These are phyloP conservation scores for Pachyrhynchus sulphureomaculatus DNA, from an alignment of 1,140 invertebrate species.

Conservation along the genomic window DNA sequence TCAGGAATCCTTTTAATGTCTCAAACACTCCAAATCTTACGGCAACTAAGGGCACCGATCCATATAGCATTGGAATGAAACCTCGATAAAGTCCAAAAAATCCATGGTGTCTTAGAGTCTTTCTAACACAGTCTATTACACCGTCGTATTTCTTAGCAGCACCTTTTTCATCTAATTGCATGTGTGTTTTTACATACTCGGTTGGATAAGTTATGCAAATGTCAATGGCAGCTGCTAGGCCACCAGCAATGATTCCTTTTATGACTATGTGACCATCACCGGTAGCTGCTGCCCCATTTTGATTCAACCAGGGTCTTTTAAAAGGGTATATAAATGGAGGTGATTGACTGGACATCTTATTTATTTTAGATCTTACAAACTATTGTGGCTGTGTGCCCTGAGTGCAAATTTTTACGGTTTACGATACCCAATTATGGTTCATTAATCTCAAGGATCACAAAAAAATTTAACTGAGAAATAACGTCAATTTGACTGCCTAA, in stretches of 20 bases:
- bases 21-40: constrained; percentile 99
- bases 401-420: no score
- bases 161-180: constrained; percentile 94
- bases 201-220: constrained; percentile 99
- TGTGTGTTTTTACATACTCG: constrained; percentile 98
- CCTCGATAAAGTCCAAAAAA: constrained; percentile 93
- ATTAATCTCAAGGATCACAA: no score
- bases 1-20: constrained; percentile 77
- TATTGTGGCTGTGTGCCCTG: background rate
- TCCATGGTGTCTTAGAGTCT: constrained; percentile 87
- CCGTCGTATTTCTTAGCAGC: constrained; percentile 78
- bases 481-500: no score
- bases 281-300: constrained; percentile 67
- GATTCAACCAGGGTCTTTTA: constrained; percentile 67
- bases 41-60: constrained; percentile 95
- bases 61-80: constrained; percentile 92
- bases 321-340: constrained; percentile 21
- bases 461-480: no score
- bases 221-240: constrained; percentile 87
- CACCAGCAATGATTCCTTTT: constrained; percentile 82
- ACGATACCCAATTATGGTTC: no score
- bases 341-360: background rate
- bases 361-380: background rate
- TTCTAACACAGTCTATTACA: constrained; percentile 90
- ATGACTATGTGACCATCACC: constrained; percentile 63